Percentiles rank a stretch among this genome's conserved stretches.
Evolutionary conservation across 2,113 vertebrate species (phyloP).

Genomic region (Perca flavescens): DNA sequence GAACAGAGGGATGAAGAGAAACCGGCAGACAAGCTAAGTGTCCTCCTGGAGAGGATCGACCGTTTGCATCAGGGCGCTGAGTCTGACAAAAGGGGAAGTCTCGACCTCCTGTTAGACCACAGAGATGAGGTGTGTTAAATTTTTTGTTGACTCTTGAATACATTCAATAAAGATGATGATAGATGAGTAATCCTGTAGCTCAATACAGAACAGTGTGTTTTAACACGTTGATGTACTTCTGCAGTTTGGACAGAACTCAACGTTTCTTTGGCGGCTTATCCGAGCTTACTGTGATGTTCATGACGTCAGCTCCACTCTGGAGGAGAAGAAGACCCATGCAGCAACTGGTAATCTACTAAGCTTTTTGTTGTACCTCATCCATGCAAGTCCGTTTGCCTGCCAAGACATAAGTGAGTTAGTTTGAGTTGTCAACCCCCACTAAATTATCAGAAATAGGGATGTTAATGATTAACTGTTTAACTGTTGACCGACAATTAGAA

Average conservation of each 20-base stretch:
- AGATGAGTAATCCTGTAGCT: neutral
- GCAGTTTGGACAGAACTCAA: slow-evolving; percentile 87
- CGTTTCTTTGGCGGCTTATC: slow-evolving; percentile 92
- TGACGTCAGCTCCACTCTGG: slow-evolving; percentile 84
- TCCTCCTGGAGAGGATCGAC: slow-evolving; percentile 87
- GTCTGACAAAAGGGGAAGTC: slow-evolving; percentile 86
- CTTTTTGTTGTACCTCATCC: neutral
- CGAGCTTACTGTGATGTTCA: slow-evolving; percentile 92
- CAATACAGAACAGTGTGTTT: neutral
- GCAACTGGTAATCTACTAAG: slow-evolving; percentile 84
- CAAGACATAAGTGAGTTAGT: neutral
- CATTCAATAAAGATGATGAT: neutral
- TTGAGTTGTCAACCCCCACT: neutral
- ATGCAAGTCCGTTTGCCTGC: neutral
- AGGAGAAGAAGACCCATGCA: slow-evolving; percentile 90
- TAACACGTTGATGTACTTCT: neutral
- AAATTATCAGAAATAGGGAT: neutral
- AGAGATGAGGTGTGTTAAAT: slow-evolving; percentile 86
- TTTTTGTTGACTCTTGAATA: neutral
- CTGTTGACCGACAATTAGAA: too few relatives aligned
- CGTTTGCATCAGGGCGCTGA: slow-evolving; percentile 85
- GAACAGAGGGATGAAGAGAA: slow-evolving; percentile 52
- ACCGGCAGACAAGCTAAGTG: slow-evolving; percentile 76
- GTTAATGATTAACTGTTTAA: too few relatives aligned
- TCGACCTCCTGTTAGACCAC: slow-evolving; percentile 86